Conservation (phyloP, 1,140 invertebrate genomes). For the Eubasilissa regina region DNA sequence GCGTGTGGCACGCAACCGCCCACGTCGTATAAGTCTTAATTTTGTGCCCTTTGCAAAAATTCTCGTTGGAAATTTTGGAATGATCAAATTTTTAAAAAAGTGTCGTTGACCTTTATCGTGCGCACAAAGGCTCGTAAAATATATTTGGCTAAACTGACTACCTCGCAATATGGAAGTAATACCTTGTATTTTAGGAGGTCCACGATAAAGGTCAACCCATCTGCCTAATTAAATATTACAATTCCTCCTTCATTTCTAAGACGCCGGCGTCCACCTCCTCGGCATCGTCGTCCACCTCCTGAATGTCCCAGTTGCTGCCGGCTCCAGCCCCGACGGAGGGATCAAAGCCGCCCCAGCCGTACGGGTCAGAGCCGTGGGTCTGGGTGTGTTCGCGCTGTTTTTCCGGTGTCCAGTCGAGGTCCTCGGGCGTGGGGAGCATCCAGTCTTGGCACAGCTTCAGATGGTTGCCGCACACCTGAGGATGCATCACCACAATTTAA, state of each 20-base stretch:
- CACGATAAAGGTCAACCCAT: not conserved
- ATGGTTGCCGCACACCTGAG: slow-evolving; percentile 67
- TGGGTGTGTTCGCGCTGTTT: slow-evolving; percentile 66
- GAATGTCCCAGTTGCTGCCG: slow-evolving; percentile 32
- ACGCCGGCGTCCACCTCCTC: slow-evolving; percentile 57
- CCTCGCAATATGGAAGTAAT: too few relatives aligned
- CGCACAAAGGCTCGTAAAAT: too few relatives aligned
- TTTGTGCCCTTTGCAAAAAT: too few relatives aligned
- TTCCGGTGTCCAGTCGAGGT: slow-evolving; percentile 67
- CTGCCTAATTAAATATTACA: slow-evolving; percentile 25
- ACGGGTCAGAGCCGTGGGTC: slow-evolving; percentile 66
- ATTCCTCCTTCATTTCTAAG: slow-evolving; percentile 55
- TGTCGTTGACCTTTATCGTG: too few relatives aligned
- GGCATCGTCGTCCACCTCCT: slow-evolving; percentile 50
- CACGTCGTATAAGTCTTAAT: too few relatives aligned
- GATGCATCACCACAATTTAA: too few relatives aligned
- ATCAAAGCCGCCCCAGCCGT: slow-evolving; percentile 62
- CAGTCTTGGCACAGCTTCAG: slow-evolving; percentile 68
- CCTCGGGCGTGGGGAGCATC: slow-evolving; percentile 67
- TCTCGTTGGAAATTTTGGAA: too few relatives aligned
- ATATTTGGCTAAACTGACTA: too few relatives aligned
- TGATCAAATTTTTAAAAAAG: too few relatives aligned
- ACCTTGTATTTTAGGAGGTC: too few relatives aligned
- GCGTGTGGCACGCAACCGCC: too few relatives aligned
- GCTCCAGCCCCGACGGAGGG: slow-evolving; percentile 17